Evolutionary conservation across 2,888 invertebrate species (phyloP), one percentile per base, ranked within the genome.

Genomic region (Dioctria rufipes): DNA sequence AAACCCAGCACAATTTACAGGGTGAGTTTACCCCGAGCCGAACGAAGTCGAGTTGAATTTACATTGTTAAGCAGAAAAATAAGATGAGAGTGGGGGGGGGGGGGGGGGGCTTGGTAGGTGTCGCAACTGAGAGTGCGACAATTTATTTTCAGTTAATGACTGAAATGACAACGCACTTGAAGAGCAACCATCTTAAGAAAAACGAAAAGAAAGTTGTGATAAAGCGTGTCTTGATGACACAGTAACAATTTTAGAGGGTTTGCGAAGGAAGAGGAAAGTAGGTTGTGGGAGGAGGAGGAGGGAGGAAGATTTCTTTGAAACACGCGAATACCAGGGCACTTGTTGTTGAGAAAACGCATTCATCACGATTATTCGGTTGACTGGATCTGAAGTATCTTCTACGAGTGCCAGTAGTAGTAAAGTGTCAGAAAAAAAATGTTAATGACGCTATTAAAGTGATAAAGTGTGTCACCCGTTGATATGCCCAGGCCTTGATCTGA

Each of bases 151-250:
- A 60, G 75, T 75, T 75, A 75, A 58, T 75, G 75, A 58, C 61
- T 75, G 60, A 58, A 46, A 75, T 75, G 75, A 75, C 43, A 51
- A 75, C 75, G 75, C 75, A 75, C 75, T 75, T 60, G 75, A 75
- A 60, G n/a, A 60, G 60, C 60, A 25, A 25, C 25, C 25, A 60
- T 60, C 60, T 60, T n/a, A 60, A 60, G 60, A 60, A 60, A 51
- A 60, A 13, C 25, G 25, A 60, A 60, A 60, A 25, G 13, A 60
- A 60, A 13, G 60, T 11, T 25, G 25, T 11, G 60, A n/a, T 60
- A 60, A 60, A 60, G n/a, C 46, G 25, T 5, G n/a, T 25, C 60
- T 60, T 25, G n/a, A 60, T 60, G 60, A 25, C 8, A 60, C 8
- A 3, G 25, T 58, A 60, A 60, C 60, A 13, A 60, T 46, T 46